A percentile compares a stretch with the other conserved stretches of the same genome.
phyloP scores from a whole-genome alignment of 2,113 vertebrate species.

The cat (Felis catus) region F.catus_Fca126_mat1.0 CM031416.1:56162501-56163000 shows the following conservation, averaged over 20 bases:
- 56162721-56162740: neutral
- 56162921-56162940: neutral
- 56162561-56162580: neutral
- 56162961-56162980: neutral
- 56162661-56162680: neutral
- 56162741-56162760: neutral
- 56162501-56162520: neutral
- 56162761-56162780: neutral
- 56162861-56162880: neutral
- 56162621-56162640: neutral
- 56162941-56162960: neutral
- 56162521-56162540: conserved; percentile 1
- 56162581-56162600: neutral
- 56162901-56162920: neutral
- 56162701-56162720: neutral
- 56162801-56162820: neutral
- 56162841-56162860: neutral
- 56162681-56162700: neutral
- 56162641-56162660: neutral
- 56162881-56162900: neutral
- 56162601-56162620: neutral
- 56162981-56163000: neutral
- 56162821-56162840: neutral
- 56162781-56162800: neutral
- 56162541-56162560: neutral